Evolutionary conservation across 2,888 invertebrate species (phyloP).

Genomic region (Drosophila nr. perissopoda): DNA sequence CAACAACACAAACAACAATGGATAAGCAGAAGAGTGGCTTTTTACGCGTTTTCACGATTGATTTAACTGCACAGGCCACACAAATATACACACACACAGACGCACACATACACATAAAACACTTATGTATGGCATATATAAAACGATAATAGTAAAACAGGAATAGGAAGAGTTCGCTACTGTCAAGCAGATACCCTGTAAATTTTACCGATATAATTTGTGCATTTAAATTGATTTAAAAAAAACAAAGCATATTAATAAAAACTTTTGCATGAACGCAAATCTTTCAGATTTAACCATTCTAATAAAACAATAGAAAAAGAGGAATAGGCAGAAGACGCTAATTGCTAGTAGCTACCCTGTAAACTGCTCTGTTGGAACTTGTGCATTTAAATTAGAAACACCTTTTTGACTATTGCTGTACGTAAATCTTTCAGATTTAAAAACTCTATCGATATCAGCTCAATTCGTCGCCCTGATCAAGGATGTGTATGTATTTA

Average conservation of each 20-base stretch:
- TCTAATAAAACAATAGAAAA: slow-evolving; percentile 10
- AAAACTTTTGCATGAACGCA: background rate
- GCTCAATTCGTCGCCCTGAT: background rate
- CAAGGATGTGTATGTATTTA: background rate
- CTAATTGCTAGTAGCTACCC: background rate
- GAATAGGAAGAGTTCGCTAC: background rate
- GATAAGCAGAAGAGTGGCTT: slow-evolving; percentile 42
- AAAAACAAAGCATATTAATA: background rate
- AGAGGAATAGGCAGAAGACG: background rate
- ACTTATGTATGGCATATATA: slow-evolving; percentile 27
- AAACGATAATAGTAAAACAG: slow-evolving; percentile 19
- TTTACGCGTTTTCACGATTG: slow-evolving; percentile 74
- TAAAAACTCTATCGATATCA: no score
- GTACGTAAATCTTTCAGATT: background rate
- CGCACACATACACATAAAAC: slow-evolving; percentile 21
- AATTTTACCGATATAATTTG: background rate
- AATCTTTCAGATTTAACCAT: background rate
- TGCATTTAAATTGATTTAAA: background rate
- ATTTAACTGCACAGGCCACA: slow-evolving; percentile 71
- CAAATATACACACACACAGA: slow-evolving; percentile 39
- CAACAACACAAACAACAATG: slow-evolving; percentile 35
- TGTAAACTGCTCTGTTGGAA: background rate
- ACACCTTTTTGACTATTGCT: background rate
- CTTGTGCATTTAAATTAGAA: background rate
- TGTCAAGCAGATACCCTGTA: background rate